Base-by-base conservation (phyloP, 2,797 vertebrate species). In the Neopelma chrysocephalum region DNA sequence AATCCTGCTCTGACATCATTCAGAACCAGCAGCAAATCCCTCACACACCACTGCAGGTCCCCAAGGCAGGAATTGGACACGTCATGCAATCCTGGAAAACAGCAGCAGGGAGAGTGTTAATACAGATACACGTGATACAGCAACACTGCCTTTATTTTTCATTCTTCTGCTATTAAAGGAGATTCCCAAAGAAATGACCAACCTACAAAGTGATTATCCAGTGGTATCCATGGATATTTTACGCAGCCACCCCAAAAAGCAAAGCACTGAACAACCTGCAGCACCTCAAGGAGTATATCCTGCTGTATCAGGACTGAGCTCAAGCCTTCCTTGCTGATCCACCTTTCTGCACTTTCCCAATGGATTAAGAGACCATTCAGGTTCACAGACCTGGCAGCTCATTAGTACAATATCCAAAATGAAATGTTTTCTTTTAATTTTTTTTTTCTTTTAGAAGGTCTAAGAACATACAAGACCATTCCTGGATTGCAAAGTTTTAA, bases 1-100 rank as follows among this genome's bases (percentile, higher is more conserved):
- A 95, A 64, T 99, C 99, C 95, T 99, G 99, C 94, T 99, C 99
- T 69, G 99, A 99, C 99, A 99, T 99, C 98, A 98, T 99, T 98
- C 98, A 98, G 97, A 94, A 95, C 36, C 29, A 65, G 82, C 65
- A 81, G 45, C 94, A n/a, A 29, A 71, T 72, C 86, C 57, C 45
- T 72, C 87, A 76, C 25, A 40, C 40, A 83, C 65, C 85, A 38
- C 53, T 14, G 72, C 87, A 93, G 96, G 78, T 68, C 27, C 72
- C n/a, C 92, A 80, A 38, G 20, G 32, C 31, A 43, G 62, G 40
- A 17, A 38, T 25, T 36, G 56, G 58, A 40, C 73, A 76, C 50
- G 91, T 80, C 83, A 93, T 96, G 69, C 95, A 91, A 83, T 7
- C 95, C 98, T 98, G 82, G 48, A 90, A 93, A 79, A 94, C 36